Evolutionary conservation across 1,140 invertebrate species (phyloP).

Genomic region (Aphidius ervi): DNA sequence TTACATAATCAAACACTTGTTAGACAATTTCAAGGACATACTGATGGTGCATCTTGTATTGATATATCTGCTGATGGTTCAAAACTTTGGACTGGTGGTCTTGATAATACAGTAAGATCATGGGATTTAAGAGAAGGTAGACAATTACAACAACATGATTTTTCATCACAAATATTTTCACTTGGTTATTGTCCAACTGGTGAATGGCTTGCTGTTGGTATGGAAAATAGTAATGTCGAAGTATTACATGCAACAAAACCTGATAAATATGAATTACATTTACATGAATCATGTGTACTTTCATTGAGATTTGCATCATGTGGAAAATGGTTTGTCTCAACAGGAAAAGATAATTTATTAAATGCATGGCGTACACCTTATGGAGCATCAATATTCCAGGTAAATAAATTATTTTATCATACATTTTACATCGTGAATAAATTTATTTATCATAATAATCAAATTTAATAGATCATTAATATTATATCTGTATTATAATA

Average conservation of each 20-base stretch:
- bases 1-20: slow-evolving; percentile 90
- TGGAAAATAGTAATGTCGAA: slow-evolving; percentile 98
- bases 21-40: slow-evolving; percentile 88
- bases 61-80: slow-evolving; percentile 93
- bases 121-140: slow-evolving; percentile 91
- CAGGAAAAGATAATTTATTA: slow-evolving; percentile 96
- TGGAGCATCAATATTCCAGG: slow-evolving; percentile 97
- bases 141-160: slow-evolving; percentile 86
- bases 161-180: slow-evolving; percentile 88
- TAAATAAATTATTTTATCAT: slow-evolving; percentile 43
- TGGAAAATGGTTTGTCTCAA: slow-evolving; percentile 99
- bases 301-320: slow-evolving; percentile 93
- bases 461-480: neutral
- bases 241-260: slow-evolving; percentile 90
- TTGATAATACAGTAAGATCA: slow-evolving; percentile 90
- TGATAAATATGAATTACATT: slow-evolving; percentile 97
- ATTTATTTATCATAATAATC: neutral
- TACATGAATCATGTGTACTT: slow-evolving; percentile 97
- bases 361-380: slow-evolving; percentile 98
- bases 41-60: slow-evolving; percentile 94
- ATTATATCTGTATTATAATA: neutral
- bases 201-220: slow-evolving; percentile 97
- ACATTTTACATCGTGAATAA: neutral
- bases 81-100: slow-evolving; percentile 93
- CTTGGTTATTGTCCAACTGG: slow-evolving; percentile 96